phyloP scores from a whole-genome alignment of 2,888 invertebrate genomes.

The Seira ritae region DNA sequence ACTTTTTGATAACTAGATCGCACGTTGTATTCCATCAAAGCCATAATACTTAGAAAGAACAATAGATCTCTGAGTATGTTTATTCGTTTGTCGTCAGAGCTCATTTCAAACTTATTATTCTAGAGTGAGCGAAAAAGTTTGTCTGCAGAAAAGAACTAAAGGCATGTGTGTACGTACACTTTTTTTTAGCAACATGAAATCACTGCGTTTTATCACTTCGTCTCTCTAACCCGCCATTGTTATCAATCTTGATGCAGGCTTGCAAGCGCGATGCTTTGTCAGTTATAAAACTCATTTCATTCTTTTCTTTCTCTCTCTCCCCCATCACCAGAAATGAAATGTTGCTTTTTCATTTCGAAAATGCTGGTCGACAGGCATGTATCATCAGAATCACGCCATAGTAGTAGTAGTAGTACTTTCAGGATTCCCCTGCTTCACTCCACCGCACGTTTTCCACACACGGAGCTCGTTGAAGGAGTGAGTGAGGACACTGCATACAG shows the following conservation, averaged over 20 bases:
- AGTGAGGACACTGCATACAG: not conserved
- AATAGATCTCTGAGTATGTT: too few relatives aligned
- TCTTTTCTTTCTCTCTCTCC: too few relatives aligned
- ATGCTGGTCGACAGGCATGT: conserved; percentile 7
- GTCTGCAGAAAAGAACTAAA: not conserved
- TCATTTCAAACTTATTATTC: too few relatives aligned
- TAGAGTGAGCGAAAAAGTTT: too few relatives aligned
- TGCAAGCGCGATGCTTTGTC: not conserved
- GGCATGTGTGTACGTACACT: too few relatives aligned
- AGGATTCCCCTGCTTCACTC: not conserved
- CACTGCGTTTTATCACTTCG: too few relatives aligned
- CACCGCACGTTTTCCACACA: not conserved
- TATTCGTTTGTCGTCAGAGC: too few relatives aligned
- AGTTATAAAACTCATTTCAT: conserved; percentile 21
- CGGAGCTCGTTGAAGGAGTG: not conserved
- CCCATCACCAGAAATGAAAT: conserved; percentile 18
- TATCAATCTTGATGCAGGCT: conserved; percentile 3
- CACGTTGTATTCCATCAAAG: too few relatives aligned
- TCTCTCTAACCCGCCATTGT: too few relatives aligned
- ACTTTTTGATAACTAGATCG: too few relatives aligned
- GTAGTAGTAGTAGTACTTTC: not conserved
- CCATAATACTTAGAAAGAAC: too few relatives aligned
- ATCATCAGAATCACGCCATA: not conserved
- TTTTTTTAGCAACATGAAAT: too few relatives aligned
- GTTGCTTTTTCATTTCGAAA: conserved; percentile 19